Percentiles rank a stretch among this genome's conserved stretches.
Conservation (phyloP, 2,113 vertebrate species). For the Butorides virescens region DNA sequence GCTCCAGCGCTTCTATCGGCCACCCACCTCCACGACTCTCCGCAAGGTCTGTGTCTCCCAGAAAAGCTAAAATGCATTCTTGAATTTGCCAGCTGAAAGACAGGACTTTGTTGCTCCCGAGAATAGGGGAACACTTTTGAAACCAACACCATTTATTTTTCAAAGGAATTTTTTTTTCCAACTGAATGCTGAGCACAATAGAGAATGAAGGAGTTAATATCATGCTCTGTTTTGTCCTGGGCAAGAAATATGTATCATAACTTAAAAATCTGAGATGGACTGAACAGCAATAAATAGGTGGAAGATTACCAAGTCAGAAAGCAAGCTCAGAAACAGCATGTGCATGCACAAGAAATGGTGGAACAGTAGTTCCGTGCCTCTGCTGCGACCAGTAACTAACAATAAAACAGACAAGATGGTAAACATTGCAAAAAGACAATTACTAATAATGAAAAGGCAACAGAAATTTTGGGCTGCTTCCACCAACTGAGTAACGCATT, state of each 20-base stretch:
- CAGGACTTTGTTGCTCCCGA: background rate
- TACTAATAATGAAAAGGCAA: constrained; percentile 54
- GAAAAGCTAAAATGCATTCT: background rate
- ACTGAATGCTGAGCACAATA: background rate
- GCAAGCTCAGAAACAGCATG: background rate
- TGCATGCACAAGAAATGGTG: background rate
- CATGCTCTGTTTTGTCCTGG: background rate
- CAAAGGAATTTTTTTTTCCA: background rate
- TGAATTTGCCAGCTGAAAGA: background rate
- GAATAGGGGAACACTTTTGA: background rate
- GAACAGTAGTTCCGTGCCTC: background rate
- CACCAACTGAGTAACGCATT: constrained; percentile 46
- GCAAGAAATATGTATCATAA: background rate
- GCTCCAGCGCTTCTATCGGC: background rate
- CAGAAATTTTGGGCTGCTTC: constrained; percentile 32
- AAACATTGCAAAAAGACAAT: constrained; percentile 56
- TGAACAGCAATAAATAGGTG: background rate
- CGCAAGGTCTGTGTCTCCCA: background rate
- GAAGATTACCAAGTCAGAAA: background rate
- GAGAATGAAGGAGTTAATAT: background rate
- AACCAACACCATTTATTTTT: background rate
- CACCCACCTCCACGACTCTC: constrained; percentile 11
- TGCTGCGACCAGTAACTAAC: background rate
- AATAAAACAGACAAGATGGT: constrained; percentile 1
- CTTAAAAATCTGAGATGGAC: background rate